A percentile compares a stretch with the other conserved stretches of the same genome.
Conservation (phyloP, 2,888 invertebrate genomes). For the Lathronympha strigana region DNA sequence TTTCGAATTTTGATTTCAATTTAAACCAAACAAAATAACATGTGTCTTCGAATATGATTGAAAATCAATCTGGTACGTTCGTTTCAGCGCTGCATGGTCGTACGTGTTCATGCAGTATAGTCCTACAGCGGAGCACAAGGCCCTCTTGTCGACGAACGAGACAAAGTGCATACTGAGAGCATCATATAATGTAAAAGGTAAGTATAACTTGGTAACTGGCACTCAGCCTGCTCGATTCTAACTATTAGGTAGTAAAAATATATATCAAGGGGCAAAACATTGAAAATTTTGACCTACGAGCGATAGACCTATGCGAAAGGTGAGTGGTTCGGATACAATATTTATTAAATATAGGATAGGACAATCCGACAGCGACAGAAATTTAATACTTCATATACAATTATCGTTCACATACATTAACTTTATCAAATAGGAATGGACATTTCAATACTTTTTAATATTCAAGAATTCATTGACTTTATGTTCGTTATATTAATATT, state of each 20-base stretch:
- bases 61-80: neutral
- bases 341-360: conserved; percentile 56
- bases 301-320: conserved; percentile 44
- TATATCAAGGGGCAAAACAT: conserved; percentile 9
- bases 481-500: conserved; percentile 59
- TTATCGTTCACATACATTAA: conserved; percentile 57
- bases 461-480: conserved; percentile 58
- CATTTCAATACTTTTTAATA: conserved; percentile 54
- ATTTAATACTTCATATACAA: conserved; percentile 50
- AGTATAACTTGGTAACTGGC: neutral
- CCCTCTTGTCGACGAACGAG: neutral
- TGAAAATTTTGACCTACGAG: conserved; percentile 21
- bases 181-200: neutral
- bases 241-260: conserved; percentile 14
- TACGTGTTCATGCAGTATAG: neutral
- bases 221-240: conserved; percentile 6
- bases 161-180: neutral
- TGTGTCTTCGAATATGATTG: neutral
- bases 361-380: conserved; percentile 70
- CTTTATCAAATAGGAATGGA: conserved; percentile 63
- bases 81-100: neutral
- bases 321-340: conserved; percentile 64
- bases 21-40: neutral
- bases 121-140: neutral
- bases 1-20: neutral